Base-by-base conservation (phyloP, 2,888 invertebrate species). In the Caenorhabditis plicata region DNA sequence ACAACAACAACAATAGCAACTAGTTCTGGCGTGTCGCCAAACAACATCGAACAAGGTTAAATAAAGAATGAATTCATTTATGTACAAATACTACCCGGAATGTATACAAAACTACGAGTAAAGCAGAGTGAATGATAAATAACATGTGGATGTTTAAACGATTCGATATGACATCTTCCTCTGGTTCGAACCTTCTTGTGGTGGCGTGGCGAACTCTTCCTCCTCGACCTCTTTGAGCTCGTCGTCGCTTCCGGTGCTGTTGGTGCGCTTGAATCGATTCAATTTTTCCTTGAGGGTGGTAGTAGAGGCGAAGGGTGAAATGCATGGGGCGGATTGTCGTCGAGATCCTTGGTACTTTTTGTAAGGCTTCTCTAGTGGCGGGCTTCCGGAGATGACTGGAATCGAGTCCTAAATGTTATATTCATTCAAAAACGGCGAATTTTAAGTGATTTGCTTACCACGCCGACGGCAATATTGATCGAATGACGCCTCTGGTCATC, bases 291-390 rank as follows among this genome's bases (percentile, higher is more conserved):
- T 41, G n/a, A 55, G 29, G 13, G 39, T 33, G 15, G 40, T 55
- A 36, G 36, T 39, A 9, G 32, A 25, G 22, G 36, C 27, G 8
- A n/a, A 17, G 20, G 11, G 20, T 1, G 26, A 20, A 26, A 48
- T 25, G 19, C 55, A 55, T 29, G 55, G 55, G 13, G 42, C 46
- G 13, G 55, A 55, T 35, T 47, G 47, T 41, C 54, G 31, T 38
- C 22, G 23, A 20, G 4, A 17, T 20, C 20, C 20, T 5, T 17
- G 4, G n/a, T 20, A 22, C 20, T 39, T 39, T 39, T 8, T 13
- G 9, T 13, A 39, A 11, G 20, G 4, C 23, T 39, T 39, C 23
- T 39, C 4, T n/a, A n/a, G n/a, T n/a, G n/a, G n/a, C n/a, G n/a
- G n/a, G n/a, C n/a, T n/a, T n/a, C n/a, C n/a, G n/a, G 36, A 19